Evolutionary conservation across 2,797 vertebrate species (phyloP), one percentile per base, ranked within the genome.

Genomic region (Leuciscus waleckii): DNA sequence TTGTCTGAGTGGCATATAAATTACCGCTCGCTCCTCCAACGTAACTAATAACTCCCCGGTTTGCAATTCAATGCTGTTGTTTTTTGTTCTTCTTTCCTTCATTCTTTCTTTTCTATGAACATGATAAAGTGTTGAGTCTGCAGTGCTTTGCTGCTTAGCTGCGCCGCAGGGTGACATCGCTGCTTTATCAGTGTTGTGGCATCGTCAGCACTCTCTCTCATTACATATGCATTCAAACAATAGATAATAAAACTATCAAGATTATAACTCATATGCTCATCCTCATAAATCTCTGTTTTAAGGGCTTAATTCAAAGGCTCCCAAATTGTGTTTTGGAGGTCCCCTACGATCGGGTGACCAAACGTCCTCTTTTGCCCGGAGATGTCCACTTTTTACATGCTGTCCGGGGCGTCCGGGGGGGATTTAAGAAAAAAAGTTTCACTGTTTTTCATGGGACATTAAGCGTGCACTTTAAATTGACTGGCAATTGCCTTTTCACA

Each of bases 1-100:
- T 88, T 88, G 88, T 89, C 86, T 89, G 85, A 89, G 79, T 70
- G 2, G 84, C 19, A 83, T 7, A 58, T 63, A 26, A 92, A 93
- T 93, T 92, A 91, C 88, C 85, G 88, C 82, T 84, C 85, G 89
- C 93, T 86, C 68, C 41, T 81, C 89, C 87, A 88, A 79, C 84
- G 81, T 81, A 90, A 92, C 90, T 92, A 94, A 93, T 93, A 93
- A 91, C 86, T 88, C 86, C 91, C 88, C 92, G 91, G 92, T 93
- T 90, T 84, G 80, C 92, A 89, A 93, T 91, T 91, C 79, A 89
- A 88, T 89, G 85, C 91, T 82, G 49, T 10, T 49, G 41, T 41
- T 41, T 43, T 10, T 32, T 23, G 1, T 43, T 26, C 4, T 35
- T 43, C 9, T 7, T 21, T 10, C 5, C 17, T 26, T 1, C 7